Evolutionary conservation across 2,797 vertebrate species (phyloP).

Genomic region (Rhinella marina): DNA sequence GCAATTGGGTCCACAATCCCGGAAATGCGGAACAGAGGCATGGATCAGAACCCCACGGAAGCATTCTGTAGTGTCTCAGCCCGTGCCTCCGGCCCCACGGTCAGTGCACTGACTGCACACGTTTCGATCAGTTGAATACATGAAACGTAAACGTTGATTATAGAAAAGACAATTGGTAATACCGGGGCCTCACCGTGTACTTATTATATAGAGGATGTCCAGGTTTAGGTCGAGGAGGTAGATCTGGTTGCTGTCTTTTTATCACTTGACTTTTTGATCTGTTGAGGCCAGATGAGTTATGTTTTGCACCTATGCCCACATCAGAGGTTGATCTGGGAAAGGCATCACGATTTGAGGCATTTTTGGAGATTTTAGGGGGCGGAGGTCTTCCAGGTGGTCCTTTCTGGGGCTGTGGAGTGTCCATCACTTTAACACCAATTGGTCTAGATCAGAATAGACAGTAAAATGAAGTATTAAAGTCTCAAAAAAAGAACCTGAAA

Average conservation of each 20-base stretch:
- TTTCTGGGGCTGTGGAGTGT: slow-evolving; percentile 77
- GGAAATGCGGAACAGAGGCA: too few relatives aligned
- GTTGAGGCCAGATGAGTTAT: slow-evolving; percentile 67
- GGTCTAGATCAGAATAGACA: slow-evolving; percentile 72
- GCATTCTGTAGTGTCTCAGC: too few relatives aligned
- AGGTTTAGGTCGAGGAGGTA: slow-evolving; percentile 91
- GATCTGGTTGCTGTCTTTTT: slow-evolving; percentile 79
- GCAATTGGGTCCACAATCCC: too few relatives aligned
- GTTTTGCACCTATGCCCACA: slow-evolving; percentile 70
- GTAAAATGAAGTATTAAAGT: not conserved
- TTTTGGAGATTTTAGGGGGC: slow-evolving; percentile 76
- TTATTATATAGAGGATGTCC: slow-evolving; percentile 94
- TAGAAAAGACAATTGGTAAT: not conserved
- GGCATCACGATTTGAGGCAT: slow-evolving; percentile 70
- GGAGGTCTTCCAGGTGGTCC: slow-evolving; percentile 84
- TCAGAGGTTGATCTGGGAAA: slow-evolving; percentile 73
- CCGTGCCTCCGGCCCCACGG: too few relatives aligned
- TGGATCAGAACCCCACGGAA: too few relatives aligned
- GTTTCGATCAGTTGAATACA: not conserved
- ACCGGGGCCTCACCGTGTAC: slow-evolving; percentile 82
- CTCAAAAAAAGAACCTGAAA: not conserved
- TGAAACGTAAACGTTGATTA: not conserved
- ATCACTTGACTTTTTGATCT: slow-evolving; percentile 75
- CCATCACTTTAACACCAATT: slow-evolving; percentile 75
- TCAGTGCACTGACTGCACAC: too few relatives aligned